Percentiles rank a stretch among this genome's conserved stretches.
These are phyloP conservation scores for Balearica regulorum DNA, from an alignment of 2,797 vertebrate species.

Conservation along the genomic window DNA sequence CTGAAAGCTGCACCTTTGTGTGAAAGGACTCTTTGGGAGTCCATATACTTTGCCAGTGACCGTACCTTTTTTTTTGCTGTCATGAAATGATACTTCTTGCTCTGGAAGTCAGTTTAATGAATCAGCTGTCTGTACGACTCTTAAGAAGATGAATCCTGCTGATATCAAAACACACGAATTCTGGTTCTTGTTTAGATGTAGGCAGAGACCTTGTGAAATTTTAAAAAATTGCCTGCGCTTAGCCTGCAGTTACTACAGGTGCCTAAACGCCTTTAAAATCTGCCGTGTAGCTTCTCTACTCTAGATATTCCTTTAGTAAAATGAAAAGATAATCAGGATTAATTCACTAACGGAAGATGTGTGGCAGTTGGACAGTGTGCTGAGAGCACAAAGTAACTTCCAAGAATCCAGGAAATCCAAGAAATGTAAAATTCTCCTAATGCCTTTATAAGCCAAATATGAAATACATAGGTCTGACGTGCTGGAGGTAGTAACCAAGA, in stretches of 20 bases:
- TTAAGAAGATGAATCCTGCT: background rate
- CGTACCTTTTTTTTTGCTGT: background rate
- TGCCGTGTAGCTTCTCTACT: background rate
- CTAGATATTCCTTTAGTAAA: background rate
- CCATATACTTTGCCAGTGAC: background rate
- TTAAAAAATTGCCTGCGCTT: background rate
- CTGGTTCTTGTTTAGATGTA: background rate
- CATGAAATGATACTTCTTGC: background rate
- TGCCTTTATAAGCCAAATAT: background rate
- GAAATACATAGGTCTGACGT: background rate
- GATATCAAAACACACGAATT: background rate
- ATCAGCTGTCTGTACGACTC: background rate
- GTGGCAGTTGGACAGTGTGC: background rate
- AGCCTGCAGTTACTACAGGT: background rate
- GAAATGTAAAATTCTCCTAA: background rate
- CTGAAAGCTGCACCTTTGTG: background rate
- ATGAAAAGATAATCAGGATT: background rate
- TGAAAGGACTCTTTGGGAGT: background rate
- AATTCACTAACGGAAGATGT: background rate
- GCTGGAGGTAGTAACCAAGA: background rate
- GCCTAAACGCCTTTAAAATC: background rate
- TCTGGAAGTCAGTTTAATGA: background rate
- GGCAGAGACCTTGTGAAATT: background rate
- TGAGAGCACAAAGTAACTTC: background rate
- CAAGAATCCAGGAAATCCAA: background rate